These are phyloP conservation scores for Martes martes DNA, from an alignment of 2,113 vertebrate species.

Conservation along the genomic window DNA sequence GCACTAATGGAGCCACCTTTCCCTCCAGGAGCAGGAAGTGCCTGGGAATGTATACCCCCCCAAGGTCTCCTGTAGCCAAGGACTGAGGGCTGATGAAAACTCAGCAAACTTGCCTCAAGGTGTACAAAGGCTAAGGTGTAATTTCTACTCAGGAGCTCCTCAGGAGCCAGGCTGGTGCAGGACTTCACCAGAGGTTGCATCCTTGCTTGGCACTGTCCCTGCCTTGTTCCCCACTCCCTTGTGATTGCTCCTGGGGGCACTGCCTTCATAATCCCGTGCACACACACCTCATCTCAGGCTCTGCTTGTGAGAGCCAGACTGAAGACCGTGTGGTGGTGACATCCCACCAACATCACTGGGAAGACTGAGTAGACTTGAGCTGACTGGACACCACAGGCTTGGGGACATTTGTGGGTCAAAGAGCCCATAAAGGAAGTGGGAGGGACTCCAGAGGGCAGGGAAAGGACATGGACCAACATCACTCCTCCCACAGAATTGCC, in stretches of 20 bases:
- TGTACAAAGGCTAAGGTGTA: not conserved
- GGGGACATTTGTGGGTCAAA: not conserved
- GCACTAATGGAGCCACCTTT: not conserved
- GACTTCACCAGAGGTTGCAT: no score
- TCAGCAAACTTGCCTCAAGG: not conserved
- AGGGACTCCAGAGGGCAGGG: not conserved
- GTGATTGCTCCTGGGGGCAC: accelerated
- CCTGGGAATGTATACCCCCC: not conserved
- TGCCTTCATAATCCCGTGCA: not conserved
- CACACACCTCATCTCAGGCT: not conserved
- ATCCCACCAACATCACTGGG: not conserved
- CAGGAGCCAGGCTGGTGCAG: accelerated
- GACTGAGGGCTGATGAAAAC: not conserved
- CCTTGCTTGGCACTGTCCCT: not conserved
- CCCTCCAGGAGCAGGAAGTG: not conserved
- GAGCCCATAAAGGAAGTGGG: not conserved
- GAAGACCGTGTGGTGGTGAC: not conserved
- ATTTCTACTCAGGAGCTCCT: not conserved
- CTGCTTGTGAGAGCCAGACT: not conserved
- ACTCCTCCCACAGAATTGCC: not conserved
- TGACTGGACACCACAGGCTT: not conserved
- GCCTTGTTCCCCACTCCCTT: not conserved
- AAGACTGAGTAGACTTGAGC: not conserved
- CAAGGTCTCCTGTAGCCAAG: not conserved
- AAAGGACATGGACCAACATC: not conserved